Evolutionary conservation across 2,113 vertebrate genomes (phyloP), one percentile per base, ranked within the genome.

Genomic region (Corythornis cristatus): DNA sequence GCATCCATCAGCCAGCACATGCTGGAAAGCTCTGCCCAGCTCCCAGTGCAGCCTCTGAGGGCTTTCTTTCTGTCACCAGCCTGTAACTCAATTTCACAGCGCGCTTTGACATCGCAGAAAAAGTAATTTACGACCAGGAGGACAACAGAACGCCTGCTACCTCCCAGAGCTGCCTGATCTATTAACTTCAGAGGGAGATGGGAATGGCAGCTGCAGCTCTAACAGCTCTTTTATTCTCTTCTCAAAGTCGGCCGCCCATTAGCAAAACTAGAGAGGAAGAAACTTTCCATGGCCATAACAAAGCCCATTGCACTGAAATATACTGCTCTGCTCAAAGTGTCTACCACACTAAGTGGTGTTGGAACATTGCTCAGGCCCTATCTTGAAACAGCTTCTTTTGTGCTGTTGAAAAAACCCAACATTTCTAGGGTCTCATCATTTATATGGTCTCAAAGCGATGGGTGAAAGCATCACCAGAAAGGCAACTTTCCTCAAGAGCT

Each of bases 11-110:
- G 67, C 12, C 6, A 75, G 23, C 1, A 3, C 16, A 67, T 20
- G 20, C 20, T 6, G 8, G 26, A 78, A 79, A 68, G 29, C 43
- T 76, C 85, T 48, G 18, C 21, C 62, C 7, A 78, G 21, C 37
- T 89, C 48, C 46, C 29, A 73, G 64, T 86, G 60, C 61, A 89
- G 46, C 64, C 33, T 56, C 60, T 15, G 31, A 88, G 64, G 33
- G 14, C 26, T 86, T 90, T 83, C 66, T 64, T 94, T 90, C 65
- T 71, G 31, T 56, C 51, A 86, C 65, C 88, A 80, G 19, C 35
- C 3, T 51, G 29, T 83, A 91, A 94, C 21, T 93, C 92, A 83
- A 23, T 90, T 95, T 94, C 81, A 91, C 48, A 56, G 57, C 19
- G 6, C 21, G 28, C 43, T 83, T 88, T 91, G 90, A 83, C 51